These are phyloP conservation scores for Conger conger DNA, from an alignment of 2,113 vertebrate genomes.

Conservation along the genomic window DNA sequence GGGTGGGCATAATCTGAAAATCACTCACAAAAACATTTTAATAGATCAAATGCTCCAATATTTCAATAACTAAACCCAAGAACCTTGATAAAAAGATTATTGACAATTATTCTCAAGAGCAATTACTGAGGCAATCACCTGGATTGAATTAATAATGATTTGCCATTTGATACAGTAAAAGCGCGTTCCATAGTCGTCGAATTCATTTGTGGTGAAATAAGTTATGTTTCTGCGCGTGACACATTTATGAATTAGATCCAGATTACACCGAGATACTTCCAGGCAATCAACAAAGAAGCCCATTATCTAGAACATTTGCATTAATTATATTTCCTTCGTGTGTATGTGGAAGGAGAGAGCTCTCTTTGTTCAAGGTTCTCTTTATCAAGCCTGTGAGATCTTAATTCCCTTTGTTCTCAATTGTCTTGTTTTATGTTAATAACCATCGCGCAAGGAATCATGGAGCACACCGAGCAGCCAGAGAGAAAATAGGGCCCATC, in stretches of 20 bases:
- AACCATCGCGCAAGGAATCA: conserved; percentile 13
- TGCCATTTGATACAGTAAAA: neutral
- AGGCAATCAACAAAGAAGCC: neutral
- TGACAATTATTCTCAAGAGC: neutral
- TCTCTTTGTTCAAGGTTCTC: conserved; percentile 6
- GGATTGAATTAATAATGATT: neutral
- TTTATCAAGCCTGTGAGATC: conserved; percentile 19
- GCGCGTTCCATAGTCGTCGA: neutral
- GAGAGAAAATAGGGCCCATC: neutral
- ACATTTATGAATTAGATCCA: neutral
- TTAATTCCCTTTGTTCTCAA: conserved; percentile 19
- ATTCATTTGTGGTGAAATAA: neutral
- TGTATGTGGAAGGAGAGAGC: neutral
- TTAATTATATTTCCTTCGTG: conserved; percentile 5
- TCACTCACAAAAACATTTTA: too few relatives aligned
- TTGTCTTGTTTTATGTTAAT: conserved; percentile 17
- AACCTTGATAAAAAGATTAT: neutral
- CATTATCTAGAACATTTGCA: conserved; percentile 7
- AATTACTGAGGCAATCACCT: neutral
- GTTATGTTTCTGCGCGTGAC: neutral
- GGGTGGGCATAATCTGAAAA: neutral
- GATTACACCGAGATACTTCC: neutral
- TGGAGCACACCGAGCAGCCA: neutral
- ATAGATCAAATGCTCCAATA: too few relatives aligned
- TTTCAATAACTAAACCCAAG: too few relatives aligned